A percentile compares a stretch with the other conserved stretches of the same genome.
phyloP scores from a whole-genome alignment of 2,113 vertebrate species.

The Xiphophorus couchianus region DNA sequence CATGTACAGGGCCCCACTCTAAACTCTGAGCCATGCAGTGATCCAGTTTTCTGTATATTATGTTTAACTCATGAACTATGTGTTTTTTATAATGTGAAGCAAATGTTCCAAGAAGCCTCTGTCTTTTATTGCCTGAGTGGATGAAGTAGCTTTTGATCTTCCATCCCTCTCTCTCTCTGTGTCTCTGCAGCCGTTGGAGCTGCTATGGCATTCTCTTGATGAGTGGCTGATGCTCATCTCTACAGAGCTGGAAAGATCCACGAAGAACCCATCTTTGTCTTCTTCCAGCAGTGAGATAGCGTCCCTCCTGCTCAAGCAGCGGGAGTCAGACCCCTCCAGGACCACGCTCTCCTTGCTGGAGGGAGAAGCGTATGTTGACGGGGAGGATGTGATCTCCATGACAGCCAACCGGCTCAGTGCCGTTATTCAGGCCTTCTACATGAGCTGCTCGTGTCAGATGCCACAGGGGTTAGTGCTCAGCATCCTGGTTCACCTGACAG shows the following conservation, averaged over 20 bases:
- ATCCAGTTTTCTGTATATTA: no score
- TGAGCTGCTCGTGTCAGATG: slow-evolving; percentile 99
- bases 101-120: background rate
- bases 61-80: background rate
- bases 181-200: slow-evolving; percentile 87
- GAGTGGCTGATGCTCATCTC: slow-evolving; percentile 98
- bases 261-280: slow-evolving; percentile 77
- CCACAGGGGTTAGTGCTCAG: slow-evolving; percentile 83
- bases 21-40: no score
- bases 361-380: slow-evolving; percentile 84
- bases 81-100: background rate
- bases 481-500: slow-evolving; percentile 1
- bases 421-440: slow-evolving; percentile 98
- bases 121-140: background rate
- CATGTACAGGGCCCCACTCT: no score
- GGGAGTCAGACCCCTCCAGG: slow-evolving; percentile 70
- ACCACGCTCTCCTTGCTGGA: slow-evolving; percentile 57
- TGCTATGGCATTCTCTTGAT: slow-evolving; percentile 97
- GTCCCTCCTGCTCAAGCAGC: slow-evolving; percentile 88
- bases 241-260: slow-evolving; percentile 90
- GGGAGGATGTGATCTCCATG: slow-evolving; percentile 97
- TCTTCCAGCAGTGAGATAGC: slow-evolving; percentile 78
- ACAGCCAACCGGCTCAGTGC: slow-evolving; percentile 96
- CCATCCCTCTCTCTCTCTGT: slow-evolving; percentile 14
- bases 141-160: background rate